These are phyloP conservation scores for Leptobrachium ailaonicum DNA, from an alignment of 2,113 vertebrate species.

Conservation along the genomic window DNA sequence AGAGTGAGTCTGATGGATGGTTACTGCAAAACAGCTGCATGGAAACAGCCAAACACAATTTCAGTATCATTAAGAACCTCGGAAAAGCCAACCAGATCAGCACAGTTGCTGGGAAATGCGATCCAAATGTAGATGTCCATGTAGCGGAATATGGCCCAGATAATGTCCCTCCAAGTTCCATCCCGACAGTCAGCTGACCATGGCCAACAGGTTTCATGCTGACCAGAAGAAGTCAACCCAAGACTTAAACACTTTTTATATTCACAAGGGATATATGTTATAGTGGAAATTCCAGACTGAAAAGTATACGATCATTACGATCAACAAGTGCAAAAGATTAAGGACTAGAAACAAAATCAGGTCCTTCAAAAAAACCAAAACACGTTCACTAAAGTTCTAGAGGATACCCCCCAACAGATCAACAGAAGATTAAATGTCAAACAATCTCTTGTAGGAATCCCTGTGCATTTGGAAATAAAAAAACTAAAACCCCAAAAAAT, in stretches of 20 bases:
- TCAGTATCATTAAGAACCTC: slow-evolving; percentile 79
- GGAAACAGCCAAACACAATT: slow-evolving; percentile 80
- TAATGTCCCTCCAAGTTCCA: slow-evolving; percentile 66
- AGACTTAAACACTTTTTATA: background rate
- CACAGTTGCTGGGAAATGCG: slow-evolving; percentile 63
- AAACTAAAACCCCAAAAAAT: too few relatives aligned
- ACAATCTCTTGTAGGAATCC: too few relatives aligned
- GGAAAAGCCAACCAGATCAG: slow-evolving; percentile 80
- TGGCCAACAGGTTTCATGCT: background rate
- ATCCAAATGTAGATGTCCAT: slow-evolving; percentile 76
- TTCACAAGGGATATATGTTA: background rate
- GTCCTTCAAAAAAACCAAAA: too few relatives aligned
- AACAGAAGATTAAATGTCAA: too few relatives aligned
- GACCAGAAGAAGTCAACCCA: background rate
- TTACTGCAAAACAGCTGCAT: slow-evolving; percentile 80
- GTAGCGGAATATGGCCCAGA: slow-evolving; percentile 74
- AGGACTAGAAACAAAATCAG: too few relatives aligned
- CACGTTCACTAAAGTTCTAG: too few relatives aligned
- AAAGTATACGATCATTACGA: too few relatives aligned
- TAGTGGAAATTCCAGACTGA: background rate
- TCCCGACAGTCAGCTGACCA: slow-evolving; percentile 59
- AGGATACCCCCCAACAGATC: too few relatives aligned
- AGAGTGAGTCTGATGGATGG: slow-evolving; percentile 82
- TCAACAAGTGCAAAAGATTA: too few relatives aligned
- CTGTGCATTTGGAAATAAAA: too few relatives aligned